Conservation (phyloP, 2,888 invertebrate genomes). For the Proisotoma minuta region DNA sequence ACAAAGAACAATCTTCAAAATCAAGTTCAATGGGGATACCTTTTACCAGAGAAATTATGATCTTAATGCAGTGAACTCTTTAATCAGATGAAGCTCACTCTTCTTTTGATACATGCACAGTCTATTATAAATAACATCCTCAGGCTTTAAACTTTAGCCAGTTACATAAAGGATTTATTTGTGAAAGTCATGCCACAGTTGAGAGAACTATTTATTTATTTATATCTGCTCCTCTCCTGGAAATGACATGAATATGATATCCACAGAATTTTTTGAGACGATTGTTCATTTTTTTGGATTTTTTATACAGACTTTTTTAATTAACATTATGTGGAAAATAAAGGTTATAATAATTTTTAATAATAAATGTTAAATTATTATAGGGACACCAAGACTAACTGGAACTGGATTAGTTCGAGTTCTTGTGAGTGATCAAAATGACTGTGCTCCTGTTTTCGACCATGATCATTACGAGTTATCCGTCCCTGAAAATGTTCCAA, state of each 20-base stretch:
- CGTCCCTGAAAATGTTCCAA: slow-evolving; percentile 75
- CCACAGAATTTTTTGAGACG: too few species aligned
- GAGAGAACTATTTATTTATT: too few species aligned
- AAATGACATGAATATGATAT: too few species aligned
- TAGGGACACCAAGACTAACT: slow-evolving; percentile 85
- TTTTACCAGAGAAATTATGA: slow-evolving; percentile 40
- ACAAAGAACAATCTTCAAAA: slow-evolving; percentile 34
- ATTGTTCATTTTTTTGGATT: not conserved
- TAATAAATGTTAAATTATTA: slow-evolving; percentile 49
- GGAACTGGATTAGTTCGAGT: slow-evolving; percentile 87
- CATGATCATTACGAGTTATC: slow-evolving; percentile 68
- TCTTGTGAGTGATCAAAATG: slow-evolving; percentile 89
- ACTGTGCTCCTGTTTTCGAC: slow-evolving; percentile 84
- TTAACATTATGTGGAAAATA: not conserved
- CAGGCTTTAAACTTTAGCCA: too few species aligned
- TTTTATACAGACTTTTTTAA: too few species aligned
- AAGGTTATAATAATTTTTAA: not conserved
- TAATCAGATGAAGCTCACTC: too few species aligned
- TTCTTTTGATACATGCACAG: too few species aligned
- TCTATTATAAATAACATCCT: too few species aligned
- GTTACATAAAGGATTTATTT: too few species aligned
- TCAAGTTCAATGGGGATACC: slow-evolving; percentile 37
- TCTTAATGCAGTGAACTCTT: too few species aligned
- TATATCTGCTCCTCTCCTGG: too few species aligned
- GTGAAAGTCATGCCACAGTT: too few species aligned